Evolutionary conservation across 1,140 invertebrate genomes (phyloP), one percentile per base, ranked within the genome.

Genomic region (Aradophagus sp.): DNA sequence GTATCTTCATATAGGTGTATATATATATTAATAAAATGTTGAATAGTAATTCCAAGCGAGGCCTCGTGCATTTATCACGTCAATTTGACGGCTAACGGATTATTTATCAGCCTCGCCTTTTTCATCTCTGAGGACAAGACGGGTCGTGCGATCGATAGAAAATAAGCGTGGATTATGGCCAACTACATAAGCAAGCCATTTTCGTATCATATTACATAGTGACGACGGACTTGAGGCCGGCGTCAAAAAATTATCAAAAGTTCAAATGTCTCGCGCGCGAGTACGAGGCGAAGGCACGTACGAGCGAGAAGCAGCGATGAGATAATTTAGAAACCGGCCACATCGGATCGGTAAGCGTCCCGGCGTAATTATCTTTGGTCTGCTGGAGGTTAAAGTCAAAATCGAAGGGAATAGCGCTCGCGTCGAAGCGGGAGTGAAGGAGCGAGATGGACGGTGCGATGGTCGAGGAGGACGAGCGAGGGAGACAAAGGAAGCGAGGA

Each of bases 281-380:
- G 39, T 41, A 53, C 47, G 61, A 65, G 53, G 39, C 62, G 42
- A 59, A 45, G 66, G 66, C 69, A 63, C 70, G 63, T 67, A 73
- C 70, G 50, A 62, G 56, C 69, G 55, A 50, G 53, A 58, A 58
- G 56, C 47, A 47, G 65, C 59, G 65, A 73, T 63, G 69, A 76
- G 72, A 77, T 76, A 78, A 78, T 78, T 76, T 73, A 72, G 70
- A 75, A 72, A 72, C 66, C 69, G 59, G 69, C 71, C 63, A 73
- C 70, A 73, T 75, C 65, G 69, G 75, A 75, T 75, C 73, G 70
- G 70, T 73, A 73, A 70, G 71, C 68, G 55, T 73, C 56, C 65
- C 67, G 75, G 74, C 68, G 80, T 80, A 80, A 82, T 82, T 82
- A 80, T 65, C 77, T 63, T 67, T 50, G 69, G 47, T 63, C 69